Evolutionary conservation across 2,113 vertebrate species (phyloP).

Genomic region (Hypanus sabinus): DNA sequence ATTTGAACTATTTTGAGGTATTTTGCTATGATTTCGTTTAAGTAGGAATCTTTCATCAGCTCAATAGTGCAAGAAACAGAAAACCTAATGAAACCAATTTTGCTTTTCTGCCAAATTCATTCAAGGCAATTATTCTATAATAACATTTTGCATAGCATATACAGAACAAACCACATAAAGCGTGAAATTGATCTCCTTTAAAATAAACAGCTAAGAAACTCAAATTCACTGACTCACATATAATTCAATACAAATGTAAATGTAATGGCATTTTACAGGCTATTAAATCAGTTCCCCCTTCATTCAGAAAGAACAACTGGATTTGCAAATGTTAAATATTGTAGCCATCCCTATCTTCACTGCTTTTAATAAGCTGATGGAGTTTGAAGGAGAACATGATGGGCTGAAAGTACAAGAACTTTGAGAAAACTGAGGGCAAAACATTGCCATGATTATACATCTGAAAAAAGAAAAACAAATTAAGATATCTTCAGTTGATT

Average conservation of each 20-base stretch:
- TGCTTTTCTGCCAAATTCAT: background rate
- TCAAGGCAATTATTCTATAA: background rate
- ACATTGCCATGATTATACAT: background rate
- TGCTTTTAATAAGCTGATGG: background rate
- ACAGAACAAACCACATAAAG: background rate
- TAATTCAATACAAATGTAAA: background rate
- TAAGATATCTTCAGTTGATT: background rate
- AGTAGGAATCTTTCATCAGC: background rate
- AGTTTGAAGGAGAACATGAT: background rate
- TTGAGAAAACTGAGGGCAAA: background rate
- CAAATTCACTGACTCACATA: background rate
- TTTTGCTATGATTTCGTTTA: background rate
- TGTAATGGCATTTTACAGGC: background rate
- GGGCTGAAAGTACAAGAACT: background rate
- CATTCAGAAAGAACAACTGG: background rate
- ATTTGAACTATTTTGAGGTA: background rate
- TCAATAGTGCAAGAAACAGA: background rate
- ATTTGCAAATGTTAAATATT: background rate
- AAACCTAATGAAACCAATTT: background rate
- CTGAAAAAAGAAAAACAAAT: background rate
- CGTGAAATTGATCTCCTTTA: background rate
- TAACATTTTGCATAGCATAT: background rate
- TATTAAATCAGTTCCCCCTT: too few relatives aligned
- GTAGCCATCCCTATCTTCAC: background rate
- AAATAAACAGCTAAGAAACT: background rate